A percentile compares a stretch with the other conserved stretches of the same genome.
Conservation (phyloP, 2,888 invertebrate genomes). For the Aplocera efformata region DNA sequence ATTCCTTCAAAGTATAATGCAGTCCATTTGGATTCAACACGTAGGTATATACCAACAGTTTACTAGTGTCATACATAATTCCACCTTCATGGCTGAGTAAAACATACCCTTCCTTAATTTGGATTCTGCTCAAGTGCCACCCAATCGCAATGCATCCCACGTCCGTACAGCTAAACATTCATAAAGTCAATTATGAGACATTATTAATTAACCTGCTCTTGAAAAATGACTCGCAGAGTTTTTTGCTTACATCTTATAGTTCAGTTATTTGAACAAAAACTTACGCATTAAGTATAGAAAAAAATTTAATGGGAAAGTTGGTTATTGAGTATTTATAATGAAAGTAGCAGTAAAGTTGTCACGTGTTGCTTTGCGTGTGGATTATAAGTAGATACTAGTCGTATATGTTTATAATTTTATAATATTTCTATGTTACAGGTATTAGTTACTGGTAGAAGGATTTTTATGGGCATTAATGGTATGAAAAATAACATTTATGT, state of each 20-base stretch:
- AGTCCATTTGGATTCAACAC: too few relatives aligned
- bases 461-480: too few relatives aligned
- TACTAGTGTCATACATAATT: too few relatives aligned
- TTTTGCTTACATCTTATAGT: slow-evolving; percentile 6
- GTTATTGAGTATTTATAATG: neutral
- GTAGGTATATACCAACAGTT: too few relatives aligned
- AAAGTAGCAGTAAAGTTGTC: slow-evolving; percentile 1
- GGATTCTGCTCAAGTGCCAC: too few relatives aligned
- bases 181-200: slow-evolving; percentile 19
- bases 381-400: neutral
- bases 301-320: too few relatives aligned
- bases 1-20: too few relatives aligned
- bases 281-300: neutral
- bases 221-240: slow-evolving; percentile 14
- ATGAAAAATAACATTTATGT: too few relatives aligned
- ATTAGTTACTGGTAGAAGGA: too few relatives aligned
- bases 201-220: slow-evolving; percentile 14
- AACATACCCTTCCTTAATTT: too few relatives aligned
- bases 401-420: neutral
- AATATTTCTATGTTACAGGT: too few relatives aligned
- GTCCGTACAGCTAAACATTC: neutral
- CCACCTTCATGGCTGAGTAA: too few relatives aligned
- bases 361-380: neutral
- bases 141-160: slow-evolving; percentile 8
- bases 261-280: slow-evolving; percentile 10